Percentiles rank a stretch among this genome's conserved stretches.
Evolutionary conservation across 2,113 vertebrate genomes (phyloP).

Genomic region (Nothoprocta pentlandii): DNA sequence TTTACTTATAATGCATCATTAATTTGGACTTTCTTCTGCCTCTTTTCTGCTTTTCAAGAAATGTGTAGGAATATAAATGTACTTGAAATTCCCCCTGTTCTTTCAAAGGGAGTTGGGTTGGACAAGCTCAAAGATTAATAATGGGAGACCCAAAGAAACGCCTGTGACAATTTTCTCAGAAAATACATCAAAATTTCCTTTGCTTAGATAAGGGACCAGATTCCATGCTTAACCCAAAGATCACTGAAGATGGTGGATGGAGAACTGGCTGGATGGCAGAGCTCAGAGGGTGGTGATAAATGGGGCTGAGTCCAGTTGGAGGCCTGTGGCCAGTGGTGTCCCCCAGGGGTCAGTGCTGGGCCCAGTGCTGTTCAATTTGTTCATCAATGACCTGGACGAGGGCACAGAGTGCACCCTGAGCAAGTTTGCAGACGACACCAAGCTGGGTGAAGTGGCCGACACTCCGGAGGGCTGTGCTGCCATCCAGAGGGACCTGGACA

Average conservation of each 20-base stretch:
- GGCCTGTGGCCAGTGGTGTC: too few relatives aligned
- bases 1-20: neutral
- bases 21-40: neutral
- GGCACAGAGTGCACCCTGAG: too few relatives aligned
- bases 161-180: neutral
- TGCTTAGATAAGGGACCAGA: neutral
- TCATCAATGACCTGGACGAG: too few relatives aligned
- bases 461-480: too few relatives aligned
- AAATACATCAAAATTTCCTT: neutral
- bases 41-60: neutral
- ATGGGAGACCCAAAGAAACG: neutral
- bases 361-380: too few relatives aligned
- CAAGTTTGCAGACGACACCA: too few relatives aligned
- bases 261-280: too few relatives aligned
- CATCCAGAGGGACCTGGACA: too few relatives aligned
- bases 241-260: neutral
- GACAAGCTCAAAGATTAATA: neutral
- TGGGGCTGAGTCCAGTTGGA: too few relatives aligned
- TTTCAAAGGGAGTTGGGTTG: neutral
- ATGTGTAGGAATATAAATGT: neutral
- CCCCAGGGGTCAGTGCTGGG: too few relatives aligned
- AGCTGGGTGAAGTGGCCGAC: too few relatives aligned
- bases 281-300: too few relatives aligned
- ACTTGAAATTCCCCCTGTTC: neutral
- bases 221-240: neutral